Base-by-base conservation (phyloP, 2,797 vertebrate species). In the Falco columbarius region DNA sequence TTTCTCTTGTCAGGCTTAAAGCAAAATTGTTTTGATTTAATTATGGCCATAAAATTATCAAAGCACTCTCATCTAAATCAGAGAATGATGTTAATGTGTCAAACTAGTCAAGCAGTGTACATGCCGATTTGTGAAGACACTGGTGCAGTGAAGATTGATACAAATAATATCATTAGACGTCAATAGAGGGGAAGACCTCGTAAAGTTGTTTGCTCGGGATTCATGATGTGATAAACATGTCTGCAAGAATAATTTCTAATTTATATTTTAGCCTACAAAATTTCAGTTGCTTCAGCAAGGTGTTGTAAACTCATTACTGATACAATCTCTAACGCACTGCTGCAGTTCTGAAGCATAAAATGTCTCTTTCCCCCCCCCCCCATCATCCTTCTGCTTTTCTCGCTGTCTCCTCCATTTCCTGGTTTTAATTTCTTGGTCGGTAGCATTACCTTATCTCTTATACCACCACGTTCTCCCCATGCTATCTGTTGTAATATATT, bases 21-120 rank as follows among this genome's bases (percentile, higher is more conserved):
- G 29, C 11, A 90, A 91, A 94, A 90, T 63, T 79, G 6, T 52
- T 94, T 86, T 95, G 89, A 95, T 95, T 93, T 95, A 97, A 94
- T 93, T 96, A 81, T 52, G 85, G 38, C 18, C 52, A 80, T 90
- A 89, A 95, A 96, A 94, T 81, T 89, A 88, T 86, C 62, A 70
- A 76, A 72, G 38, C 56, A 74, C 56, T 85, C 47, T 70, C 40
- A 83, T 73, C 34, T 93, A 40, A 94, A 93, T 27, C 54, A 76
- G 58, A 85, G 65, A 81, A 73, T 65, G 27, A 88, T 86, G 49
- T 72, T 90, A 71, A 83, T 66, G 36, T 90, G 56, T 89, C 85
- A 96, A 86, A 62, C 21, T 77, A 71, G 54, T 58, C 70, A 66
- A 94, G 56, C 58, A 80, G 58, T 2, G 13, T 68, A 63, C 54